phyloP scores from a whole-genome alignment of 2,797 vertebrate species.

The Sitta carolinensis region DNA sequence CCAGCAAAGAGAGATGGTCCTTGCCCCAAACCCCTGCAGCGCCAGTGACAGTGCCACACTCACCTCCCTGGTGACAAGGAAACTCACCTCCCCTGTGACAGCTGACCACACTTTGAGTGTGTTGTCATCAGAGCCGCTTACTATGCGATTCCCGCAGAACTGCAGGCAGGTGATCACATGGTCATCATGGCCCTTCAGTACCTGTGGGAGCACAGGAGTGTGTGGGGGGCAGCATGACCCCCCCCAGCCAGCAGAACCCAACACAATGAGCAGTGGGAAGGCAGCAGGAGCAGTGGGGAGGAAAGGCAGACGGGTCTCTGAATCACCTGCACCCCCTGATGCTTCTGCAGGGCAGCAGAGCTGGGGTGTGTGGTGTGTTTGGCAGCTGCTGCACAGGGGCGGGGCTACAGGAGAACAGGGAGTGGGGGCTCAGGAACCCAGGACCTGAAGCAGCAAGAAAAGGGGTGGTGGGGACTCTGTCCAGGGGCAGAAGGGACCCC shows the following conservation, averaged over 20 bases:
- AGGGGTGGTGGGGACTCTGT: not conserved
- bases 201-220: not conserved
- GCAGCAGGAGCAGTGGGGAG: not conserved
- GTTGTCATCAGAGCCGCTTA: constrained; percentile 69
- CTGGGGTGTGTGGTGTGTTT: not conserved
- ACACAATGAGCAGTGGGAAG: not conserved
- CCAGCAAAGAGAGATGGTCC: not conserved
- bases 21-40: too few species aligned
- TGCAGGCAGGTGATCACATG: constrained; percentile 72
- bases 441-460: not conserved
- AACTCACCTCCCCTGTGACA: constrained; percentile 54
- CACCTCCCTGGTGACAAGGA: not conserved
- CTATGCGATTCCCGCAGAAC: constrained; percentile 68
- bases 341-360: not conserved
- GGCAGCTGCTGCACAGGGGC: not conserved
- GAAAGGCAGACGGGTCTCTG: not conserved
- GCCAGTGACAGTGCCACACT: not conserved
- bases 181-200: constrained; percentile 69
- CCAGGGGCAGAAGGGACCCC: not conserved
- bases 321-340: not conserved
- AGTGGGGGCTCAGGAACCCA: not conserved
- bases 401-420: not conserved
- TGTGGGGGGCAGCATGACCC: not conserved
- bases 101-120: constrained; percentile 73
- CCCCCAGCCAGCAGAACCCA: not conserved